Percentiles rank a stretch among this genome's conserved stretches.
These are phyloP conservation scores for Trichomalopsis sarcophagae DNA, from an alignment of 1,140 invertebrate species.

Conservation along the genomic window DNA sequence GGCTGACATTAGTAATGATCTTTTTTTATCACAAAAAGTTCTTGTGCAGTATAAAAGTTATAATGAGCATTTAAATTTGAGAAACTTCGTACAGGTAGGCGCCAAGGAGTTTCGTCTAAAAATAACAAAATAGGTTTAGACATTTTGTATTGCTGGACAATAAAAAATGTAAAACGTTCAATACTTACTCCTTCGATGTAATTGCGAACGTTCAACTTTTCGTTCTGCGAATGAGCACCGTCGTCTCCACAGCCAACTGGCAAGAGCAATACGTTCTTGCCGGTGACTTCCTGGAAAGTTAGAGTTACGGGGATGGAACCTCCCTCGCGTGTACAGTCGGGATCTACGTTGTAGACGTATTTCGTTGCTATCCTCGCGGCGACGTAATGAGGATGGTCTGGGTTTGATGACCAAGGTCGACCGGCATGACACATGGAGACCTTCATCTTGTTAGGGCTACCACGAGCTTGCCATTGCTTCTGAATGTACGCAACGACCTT, in stretches of 20 bases:
- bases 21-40: slow-evolving; percentile 43
- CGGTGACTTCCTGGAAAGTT: slow-evolving; percentile 91
- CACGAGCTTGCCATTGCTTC: slow-evolving; percentile 80
- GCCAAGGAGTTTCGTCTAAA: slow-evolving; percentile 89
- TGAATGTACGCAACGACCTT: slow-evolving; percentile 86
- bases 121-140: slow-evolving; percentile 66
- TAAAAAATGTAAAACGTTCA: slow-evolving; percentile 27
- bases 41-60: slow-evolving; percentile 24
- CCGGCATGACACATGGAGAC: slow-evolving; percentile 87
- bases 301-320: slow-evolving; percentile 97
- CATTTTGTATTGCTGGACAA: slow-evolving; percentile 24
- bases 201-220: slow-evolving; percentile 94
- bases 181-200: slow-evolving; percentile 94
- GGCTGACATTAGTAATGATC: slow-evolving; percentile 5
- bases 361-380: slow-evolving; percentile 92
- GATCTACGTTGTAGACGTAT: slow-evolving; percentile 93
- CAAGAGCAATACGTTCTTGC: slow-evolving; percentile 93
- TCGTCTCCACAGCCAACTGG: slow-evolving; percentile 95
- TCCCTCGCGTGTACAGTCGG: slow-evolving; percentile 96
- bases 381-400: slow-evolving; percentile 92
- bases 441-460: slow-evolving; percentile 91
- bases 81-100: slow-evolving; percentile 89
- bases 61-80: slow-evolving; percentile 70
- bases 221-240: slow-evolving; percentile 98
- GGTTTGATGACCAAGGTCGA: slow-evolving; percentile 93